phyloP scores from a whole-genome alignment of 2,797 vertebrate genomes.

The Craterocephalus amniculus region DNA sequence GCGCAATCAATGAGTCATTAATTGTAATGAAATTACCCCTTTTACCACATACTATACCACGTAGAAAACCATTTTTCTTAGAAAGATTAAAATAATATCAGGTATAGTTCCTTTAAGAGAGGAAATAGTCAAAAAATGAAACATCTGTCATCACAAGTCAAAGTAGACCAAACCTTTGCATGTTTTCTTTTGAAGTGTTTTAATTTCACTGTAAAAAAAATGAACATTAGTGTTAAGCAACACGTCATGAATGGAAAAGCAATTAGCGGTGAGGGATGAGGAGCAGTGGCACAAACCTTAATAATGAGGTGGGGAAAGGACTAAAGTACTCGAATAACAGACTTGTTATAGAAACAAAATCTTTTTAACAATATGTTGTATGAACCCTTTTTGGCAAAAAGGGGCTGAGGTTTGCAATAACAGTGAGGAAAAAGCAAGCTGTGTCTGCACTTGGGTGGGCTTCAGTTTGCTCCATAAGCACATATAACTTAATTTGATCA shows the following conservation, averaged over 20 bases:
- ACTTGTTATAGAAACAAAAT: conserved; percentile 73
- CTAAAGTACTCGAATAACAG: conserved; percentile 64
- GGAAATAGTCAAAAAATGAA: conserved; percentile 60
- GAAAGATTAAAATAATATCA: too few species aligned
- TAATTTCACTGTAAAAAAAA: conserved; percentile 53
- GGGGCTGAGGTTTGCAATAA: conserved; percentile 57
- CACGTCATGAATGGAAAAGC: conserved; percentile 59
- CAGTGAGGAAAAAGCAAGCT: conserved; percentile 26
- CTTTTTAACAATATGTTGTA: conserved; percentile 67
- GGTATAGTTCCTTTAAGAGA: too few species aligned
- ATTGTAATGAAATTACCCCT: too few species aligned
- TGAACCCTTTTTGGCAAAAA: conserved; percentile 40
- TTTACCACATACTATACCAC: too few species aligned
- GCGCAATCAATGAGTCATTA: too few species aligned
- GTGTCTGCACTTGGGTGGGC: conserved; percentile 11
- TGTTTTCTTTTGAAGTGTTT: conserved; percentile 58
- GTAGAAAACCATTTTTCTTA: too few species aligned
- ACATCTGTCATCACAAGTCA: conserved; percentile 39
- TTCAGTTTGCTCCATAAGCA: conserved; percentile 50
- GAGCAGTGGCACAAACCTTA: conserved; percentile 32
- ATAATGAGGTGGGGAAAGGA: conserved; percentile 72
- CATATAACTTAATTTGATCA: conserved; percentile 31
- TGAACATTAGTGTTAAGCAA: conserved; percentile 51
- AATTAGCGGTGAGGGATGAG: conserved; percentile 34
- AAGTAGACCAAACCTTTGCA: conserved; percentile 29